Evolutionary conservation across 2,888 invertebrate genomes (phyloP).

Genomic region (Euplexia lucipara): DNA sequence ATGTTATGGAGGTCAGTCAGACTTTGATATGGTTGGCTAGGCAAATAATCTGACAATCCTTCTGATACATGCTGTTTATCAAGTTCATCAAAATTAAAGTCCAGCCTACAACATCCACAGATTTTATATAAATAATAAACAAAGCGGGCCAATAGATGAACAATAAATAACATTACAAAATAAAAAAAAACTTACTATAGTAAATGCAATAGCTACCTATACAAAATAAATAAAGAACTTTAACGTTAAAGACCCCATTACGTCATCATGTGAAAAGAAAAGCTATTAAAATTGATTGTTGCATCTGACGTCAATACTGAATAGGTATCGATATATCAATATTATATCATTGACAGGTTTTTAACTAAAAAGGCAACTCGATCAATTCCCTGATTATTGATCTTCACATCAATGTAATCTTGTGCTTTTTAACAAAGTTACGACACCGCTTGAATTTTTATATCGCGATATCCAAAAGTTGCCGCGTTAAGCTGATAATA

Average conservation of each 20-base stretch:
- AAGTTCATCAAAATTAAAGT: too few species aligned
- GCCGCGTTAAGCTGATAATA: constrained; percentile 37
- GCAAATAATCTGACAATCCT: not conserved
- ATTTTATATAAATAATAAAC: too few species aligned
- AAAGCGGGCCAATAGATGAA: too few species aligned
- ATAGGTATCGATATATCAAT: constrained; percentile 37
- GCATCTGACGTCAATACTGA: constrained; percentile 31
- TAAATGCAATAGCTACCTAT: too few species aligned
- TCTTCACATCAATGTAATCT: constrained; percentile 20
- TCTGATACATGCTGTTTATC: constrained; percentile 3
- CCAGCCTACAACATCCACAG: too few species aligned
- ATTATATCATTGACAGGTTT: constrained; percentile 18
- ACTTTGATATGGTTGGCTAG: too few species aligned
- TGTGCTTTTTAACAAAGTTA: constrained; percentile 23
- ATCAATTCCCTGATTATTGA: constrained; percentile 25
- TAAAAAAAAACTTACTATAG: too few species aligned
- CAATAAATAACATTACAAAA: not conserved
- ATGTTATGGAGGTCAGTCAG: too few species aligned
- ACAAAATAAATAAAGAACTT: not conserved
- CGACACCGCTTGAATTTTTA: constrained; percentile 31
- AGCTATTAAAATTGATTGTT: constrained; percentile 21
- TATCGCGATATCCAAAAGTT: constrained; percentile 22
- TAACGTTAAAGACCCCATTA: constrained; percentile 20
- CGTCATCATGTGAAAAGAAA: constrained; percentile 6
- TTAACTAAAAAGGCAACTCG: constrained; percentile 20